Conservation (phyloP, 2,113 vertebrate genomes). For the Saguinus midas region DNA sequence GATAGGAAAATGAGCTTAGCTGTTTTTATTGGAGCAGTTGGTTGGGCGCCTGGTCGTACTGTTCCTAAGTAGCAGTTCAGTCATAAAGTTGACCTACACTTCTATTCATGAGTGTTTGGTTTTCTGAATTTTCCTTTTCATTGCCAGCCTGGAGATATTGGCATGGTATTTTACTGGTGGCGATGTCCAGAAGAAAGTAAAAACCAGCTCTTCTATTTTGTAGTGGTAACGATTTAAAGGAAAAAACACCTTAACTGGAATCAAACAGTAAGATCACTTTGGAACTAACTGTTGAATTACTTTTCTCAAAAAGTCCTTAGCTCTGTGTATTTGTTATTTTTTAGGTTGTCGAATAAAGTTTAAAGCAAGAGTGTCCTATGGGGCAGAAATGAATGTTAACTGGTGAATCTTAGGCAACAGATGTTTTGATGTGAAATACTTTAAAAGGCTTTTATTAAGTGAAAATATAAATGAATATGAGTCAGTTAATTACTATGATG, state of each 20-base stretch:
- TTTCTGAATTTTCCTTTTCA: constrained; percentile 4
- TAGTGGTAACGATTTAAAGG: not conserved
- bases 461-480: constrained; percentile 53
- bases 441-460: constrained; percentile 51
- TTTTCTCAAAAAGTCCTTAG: not conserved
- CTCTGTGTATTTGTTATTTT: not conserved
- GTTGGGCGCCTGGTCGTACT: not conserved
- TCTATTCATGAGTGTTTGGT: not conserved
- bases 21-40: constrained; percentile 37
- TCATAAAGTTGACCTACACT: not conserved
- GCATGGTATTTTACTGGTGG: not conserved
- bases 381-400: constrained; percentile 24
- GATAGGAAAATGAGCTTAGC: not conserved
- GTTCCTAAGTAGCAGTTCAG: not conserved
- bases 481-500: constrained; percentile 59
- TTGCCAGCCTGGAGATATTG: not conserved
- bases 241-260: constrained; percentile 12
- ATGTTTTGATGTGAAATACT: constrained; percentile 48
- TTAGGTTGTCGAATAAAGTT: not conserved
- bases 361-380: not conserved
- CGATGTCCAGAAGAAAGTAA: not conserved
- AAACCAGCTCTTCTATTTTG: not conserved
- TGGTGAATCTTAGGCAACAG: not conserved
- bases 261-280: not conserved
- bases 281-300: not conserved